Base-by-base conservation (phyloP, 2,113 vertebrate genomes). In the Nipponia nippon region DNA sequence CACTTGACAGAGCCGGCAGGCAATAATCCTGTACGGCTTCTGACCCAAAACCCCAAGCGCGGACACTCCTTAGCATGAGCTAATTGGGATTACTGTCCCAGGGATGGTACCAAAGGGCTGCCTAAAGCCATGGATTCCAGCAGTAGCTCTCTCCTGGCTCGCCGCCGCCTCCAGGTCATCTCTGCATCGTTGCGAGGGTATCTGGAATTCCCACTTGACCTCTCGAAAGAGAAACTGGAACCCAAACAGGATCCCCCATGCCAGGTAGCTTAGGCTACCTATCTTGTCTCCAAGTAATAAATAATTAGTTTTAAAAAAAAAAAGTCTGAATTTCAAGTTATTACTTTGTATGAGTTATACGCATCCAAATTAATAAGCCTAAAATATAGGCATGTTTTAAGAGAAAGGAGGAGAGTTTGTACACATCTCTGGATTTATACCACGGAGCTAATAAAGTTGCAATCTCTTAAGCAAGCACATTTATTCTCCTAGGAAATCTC, bases 381-480 rank as follows among this genome's bases (percentile, higher is more conserved):
- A 70, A 63, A 70, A 93, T 55, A 40, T 38, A 91, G 21, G 52
- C 32, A 42, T 16, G 30, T 53, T 66, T 66, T 75, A 84, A 66
- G 61, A 87, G 59, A 93, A 93, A 91, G 84, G 67, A 70, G 49
- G 50, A 73, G 87, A 78, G 90, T 55, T 76, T 42, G 44, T 59
- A 84, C 61, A 38, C 65, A 67, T 59, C 73, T 46, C 82, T 78
- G 80, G 75, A 70, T 94, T 97, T 71, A 59, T 55, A 93, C 59
- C 87, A 87, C 69, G 82, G 56, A 93, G 73, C 78, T 93, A 95
- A 95, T 87, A 89, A 96, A 91, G 88, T 46, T 94, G 87, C 5
- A 0, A 82, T 94, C 90, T 87, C 92, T 79, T 79, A 84, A 93
- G 87, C n/a, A 87, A 93, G 89, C 76, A 63, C 50, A 25, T 76